Evolutionary conservation across 2,797 vertebrate species (phyloP), one percentile per base, ranked within the genome.

Genomic region (Rhinichthys osculus): DNA sequence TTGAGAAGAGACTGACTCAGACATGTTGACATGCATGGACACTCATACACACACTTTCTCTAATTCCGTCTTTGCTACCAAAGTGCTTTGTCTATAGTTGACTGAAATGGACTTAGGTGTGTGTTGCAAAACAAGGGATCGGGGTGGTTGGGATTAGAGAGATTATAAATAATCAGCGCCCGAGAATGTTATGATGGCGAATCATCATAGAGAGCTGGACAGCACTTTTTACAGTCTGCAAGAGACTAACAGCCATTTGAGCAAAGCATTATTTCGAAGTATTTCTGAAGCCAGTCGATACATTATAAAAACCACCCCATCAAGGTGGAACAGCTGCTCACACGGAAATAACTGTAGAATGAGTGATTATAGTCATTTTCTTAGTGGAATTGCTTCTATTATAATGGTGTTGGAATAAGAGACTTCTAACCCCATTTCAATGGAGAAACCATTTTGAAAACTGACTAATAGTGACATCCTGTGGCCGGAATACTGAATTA

Each of bases 401-500:
- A 62, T 91, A 88, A 90, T 90, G 90, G 90, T 89, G 89, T 91
- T 90, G 90, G 91, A 89, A 91, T 88, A 91, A 93, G 84, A 94
- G 89, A 93, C 91, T 89, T 90, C 85, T 92, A 88, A 92, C 87
- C 85, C 90, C 88, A 90, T 93, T 93, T 92, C 88, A 90, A 93
- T 90, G 91, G 90, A 94, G 92, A 95, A 92, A 95, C 92, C 92
- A 93, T 93, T 92, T 89, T 79, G 88, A 93, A 93, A 94, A 94
- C 92, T 95, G 94, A 95, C 93, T 93, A 91, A 93, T 94, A 94
- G 94, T 88, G 94, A 95, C 95, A 95, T 88, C 90, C 94, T 94
- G 95, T 96, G 95, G 95, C 95, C 94, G 94, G 92, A 95, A 95
- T 93, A 95, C 95, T 95, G 94, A 96, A 92, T 89, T 94, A 94